A percentile compares a stretch with the other conserved stretches of the same genome.
phyloP scores from a whole-genome alignment of 2,888 invertebrate genomes.

The Tetanocera ferruginea region DNA sequence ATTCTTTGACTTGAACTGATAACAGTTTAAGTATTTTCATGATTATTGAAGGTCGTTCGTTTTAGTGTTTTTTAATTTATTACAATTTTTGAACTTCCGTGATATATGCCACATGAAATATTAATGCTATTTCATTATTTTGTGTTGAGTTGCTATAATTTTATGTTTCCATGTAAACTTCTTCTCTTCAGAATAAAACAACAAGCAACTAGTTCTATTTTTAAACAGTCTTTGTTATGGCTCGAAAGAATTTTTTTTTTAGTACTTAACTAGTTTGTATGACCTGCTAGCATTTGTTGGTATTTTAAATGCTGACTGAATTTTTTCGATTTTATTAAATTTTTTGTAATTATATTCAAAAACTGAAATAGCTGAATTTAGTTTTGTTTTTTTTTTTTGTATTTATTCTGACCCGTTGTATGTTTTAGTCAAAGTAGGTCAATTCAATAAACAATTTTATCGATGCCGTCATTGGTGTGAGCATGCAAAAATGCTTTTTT shows the following conservation, averaged over 20 bases:
- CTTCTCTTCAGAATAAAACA: too few species aligned
- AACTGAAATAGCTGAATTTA: not conserved
- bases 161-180: too few species aligned
- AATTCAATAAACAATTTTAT: not conserved
- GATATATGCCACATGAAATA: too few species aligned
- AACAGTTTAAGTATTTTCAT: too few species aligned
- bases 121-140: too few species aligned
- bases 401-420: constrained; percentile 5
- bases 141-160: too few species aligned
- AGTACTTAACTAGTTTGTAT: not conserved
- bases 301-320: not conserved
- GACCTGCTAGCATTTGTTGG: not conserved
- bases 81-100: too few species aligned
- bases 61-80: too few species aligned
- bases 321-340: not conserved
- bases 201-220: too few species aligned
- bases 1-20: too few species aligned
- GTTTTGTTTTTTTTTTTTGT: not conserved
- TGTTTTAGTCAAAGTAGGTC: not conserved
- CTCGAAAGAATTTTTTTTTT: not conserved
- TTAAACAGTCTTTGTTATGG: too few species aligned
- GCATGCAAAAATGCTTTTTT: not conserved
- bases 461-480: constrained; percentile 20
- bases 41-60: too few species aligned
- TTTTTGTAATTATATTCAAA: not conserved